A percentile compares a stretch with the other conserved stretches of the same genome.
Conservation (phyloP, 2,888 invertebrate species). For the Sclerodermus sp. region DNA sequence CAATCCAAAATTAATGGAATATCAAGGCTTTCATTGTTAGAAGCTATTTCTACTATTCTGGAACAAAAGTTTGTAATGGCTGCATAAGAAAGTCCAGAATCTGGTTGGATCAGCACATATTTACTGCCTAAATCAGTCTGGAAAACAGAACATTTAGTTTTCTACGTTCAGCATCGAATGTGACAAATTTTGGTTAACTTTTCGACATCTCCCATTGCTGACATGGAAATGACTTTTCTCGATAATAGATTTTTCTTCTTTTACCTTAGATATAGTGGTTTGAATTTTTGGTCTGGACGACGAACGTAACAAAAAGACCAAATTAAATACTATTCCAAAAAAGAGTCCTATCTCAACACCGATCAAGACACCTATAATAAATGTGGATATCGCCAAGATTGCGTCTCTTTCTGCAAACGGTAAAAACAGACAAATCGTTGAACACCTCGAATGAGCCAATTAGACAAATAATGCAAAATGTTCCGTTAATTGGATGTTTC, state of each 20-base stretch:
- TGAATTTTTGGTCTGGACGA: constrained; percentile 68
- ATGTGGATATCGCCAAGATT: constrained; percentile 69
- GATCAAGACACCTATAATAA: constrained; percentile 67
- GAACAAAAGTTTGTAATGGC: constrained; percentile 68
- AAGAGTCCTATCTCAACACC: constrained; percentile 82
- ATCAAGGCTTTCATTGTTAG: constrained; percentile 52
- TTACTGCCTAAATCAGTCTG: constrained; percentile 59
- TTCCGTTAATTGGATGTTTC: too few species aligned
- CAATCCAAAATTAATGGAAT: constrained; percentile 69
- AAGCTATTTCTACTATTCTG: constrained; percentile 61
- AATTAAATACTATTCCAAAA: constrained; percentile 69
- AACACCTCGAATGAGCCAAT: too few species aligned
- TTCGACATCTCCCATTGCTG: too few species aligned
- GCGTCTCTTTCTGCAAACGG: constrained; percentile 64
- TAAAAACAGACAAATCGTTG: too few species aligned
- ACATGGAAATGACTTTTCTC: too few species aligned
- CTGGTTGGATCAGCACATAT: constrained; percentile 66
- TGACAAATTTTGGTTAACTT: too few species aligned
- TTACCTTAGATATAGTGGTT: constrained; percentile 57
- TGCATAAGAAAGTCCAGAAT: constrained; percentile 71
- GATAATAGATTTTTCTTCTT: not conserved
- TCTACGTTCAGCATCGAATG: too few species aligned
- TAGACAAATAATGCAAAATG: too few species aligned
- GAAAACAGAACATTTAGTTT: constrained; percentile 14
- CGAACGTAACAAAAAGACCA: constrained; percentile 66